Conservation (phyloP, 2,797 vertebrate species). For the Harpagifer antarcticus region DNA sequence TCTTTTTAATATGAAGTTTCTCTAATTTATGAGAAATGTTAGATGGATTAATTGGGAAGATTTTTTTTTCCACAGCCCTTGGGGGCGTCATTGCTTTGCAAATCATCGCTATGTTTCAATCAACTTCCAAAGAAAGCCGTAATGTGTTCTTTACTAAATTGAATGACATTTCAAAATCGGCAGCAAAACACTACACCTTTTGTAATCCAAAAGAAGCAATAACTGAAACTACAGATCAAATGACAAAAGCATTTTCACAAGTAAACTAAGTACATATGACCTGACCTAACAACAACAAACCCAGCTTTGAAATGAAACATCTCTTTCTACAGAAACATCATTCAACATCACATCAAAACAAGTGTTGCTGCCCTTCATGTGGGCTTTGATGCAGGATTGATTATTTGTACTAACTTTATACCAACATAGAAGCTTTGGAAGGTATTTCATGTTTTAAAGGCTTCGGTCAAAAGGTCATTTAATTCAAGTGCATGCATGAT, state of each 20-base stretch:
- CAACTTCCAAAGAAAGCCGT: background rate
- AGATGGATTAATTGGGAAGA: too few species aligned
- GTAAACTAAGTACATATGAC: background rate
- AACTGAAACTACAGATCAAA: too few species aligned
- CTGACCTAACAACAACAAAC: background rate
- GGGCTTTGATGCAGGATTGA: background rate
- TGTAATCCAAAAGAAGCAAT: background rate
- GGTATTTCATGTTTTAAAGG: background rate
- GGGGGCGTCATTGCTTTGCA: background rate
- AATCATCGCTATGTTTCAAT: background rate
- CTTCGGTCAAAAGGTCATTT: background rate
- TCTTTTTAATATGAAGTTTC: background rate
- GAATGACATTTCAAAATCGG: background rate
- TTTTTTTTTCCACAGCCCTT: too few species aligned
- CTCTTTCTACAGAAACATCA: background rate
- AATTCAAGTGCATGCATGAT: background rate
- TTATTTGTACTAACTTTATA: background rate
- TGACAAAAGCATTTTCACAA: background rate
- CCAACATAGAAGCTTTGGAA: background rate
- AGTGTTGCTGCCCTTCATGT: background rate
- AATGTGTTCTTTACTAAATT: background rate
- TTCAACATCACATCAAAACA: slow-evolving; percentile 16
- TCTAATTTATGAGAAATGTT: too few species aligned
- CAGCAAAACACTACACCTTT: background rate
- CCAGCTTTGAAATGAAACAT: background rate